Percentiles rank a stretch among this genome's conserved stretches.
Evolutionary conservation across 2,113 vertebrate species (phyloP).

Genomic region (Paradoxurus hermaphroditus): DNA sequence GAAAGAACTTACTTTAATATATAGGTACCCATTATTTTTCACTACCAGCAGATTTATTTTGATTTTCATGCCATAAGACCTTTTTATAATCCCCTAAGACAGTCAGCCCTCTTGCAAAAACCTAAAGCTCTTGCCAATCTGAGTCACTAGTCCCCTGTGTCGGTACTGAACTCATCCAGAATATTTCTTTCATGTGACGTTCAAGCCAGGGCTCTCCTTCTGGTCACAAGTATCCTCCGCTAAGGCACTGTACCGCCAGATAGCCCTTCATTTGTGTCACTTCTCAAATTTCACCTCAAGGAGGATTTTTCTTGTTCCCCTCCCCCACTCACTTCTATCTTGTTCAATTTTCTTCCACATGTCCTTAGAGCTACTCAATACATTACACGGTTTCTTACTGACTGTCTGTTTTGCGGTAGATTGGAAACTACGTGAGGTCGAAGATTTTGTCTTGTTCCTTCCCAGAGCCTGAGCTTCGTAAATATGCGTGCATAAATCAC

Average conservation of each 20-base stretch:
- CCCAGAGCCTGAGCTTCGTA: neutral
- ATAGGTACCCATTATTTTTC: neutral
- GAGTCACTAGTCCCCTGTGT: neutral
- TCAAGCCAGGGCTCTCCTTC: neutral
- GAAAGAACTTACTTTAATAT: neutral
- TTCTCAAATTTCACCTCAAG: neutral
- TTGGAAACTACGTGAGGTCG: conserved; percentile 25
- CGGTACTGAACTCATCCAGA: neutral
- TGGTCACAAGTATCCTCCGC: neutral
- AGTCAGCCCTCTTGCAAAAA: neutral
- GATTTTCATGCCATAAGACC: neutral
- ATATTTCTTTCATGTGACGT: neutral
- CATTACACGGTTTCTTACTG: neutral
- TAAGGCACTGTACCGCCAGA: neutral
- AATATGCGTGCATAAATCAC: neutral
- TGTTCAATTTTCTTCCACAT: neutral
- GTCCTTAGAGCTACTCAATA: neutral
- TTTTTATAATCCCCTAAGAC: neutral
- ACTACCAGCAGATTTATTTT: neutral
- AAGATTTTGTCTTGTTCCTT: neutral
- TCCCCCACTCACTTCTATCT: neutral
- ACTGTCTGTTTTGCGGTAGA: neutral
- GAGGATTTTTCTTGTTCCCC: neutral
- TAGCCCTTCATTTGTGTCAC: neutral
- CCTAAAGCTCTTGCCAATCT: neutral